Percentiles rank a stretch among this genome's conserved stretches.
These are phyloP conservation scores for Apamea monoglypha DNA, from an alignment of 2,888 invertebrate genomes.

Conservation along the genomic window DNA sequence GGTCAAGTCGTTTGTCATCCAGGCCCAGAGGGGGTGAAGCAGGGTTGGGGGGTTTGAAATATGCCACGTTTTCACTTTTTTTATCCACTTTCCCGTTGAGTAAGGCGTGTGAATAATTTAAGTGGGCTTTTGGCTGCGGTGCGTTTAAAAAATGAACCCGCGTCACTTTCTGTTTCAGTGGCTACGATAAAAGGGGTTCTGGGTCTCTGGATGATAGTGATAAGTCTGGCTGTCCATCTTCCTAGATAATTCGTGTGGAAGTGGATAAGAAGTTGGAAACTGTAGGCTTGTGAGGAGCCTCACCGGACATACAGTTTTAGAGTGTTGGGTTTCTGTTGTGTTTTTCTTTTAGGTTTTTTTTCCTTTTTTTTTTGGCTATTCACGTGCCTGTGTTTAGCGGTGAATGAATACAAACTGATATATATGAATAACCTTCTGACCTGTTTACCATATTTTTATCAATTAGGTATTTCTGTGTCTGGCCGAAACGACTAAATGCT, in stretches of 20 bases:
- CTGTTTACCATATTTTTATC: background rate
- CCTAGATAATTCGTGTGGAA: conserved; percentile 39
- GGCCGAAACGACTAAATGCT: background rate
- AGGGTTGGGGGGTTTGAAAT: conserved; percentile 61
- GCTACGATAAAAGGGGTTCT: conserved; percentile 57
- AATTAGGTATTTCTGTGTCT: background rate
- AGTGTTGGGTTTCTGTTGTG: background rate
- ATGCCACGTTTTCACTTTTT: conserved; percentile 81
- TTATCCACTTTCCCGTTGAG: conserved; percentile 71
- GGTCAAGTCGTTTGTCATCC: conserved; percentile 76
- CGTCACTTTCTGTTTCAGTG: conserved; percentile 66
- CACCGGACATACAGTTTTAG: background rate
- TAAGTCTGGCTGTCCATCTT: conserved; percentile 48
- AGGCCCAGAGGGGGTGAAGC: conserved; percentile 32
- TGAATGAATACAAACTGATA: background rate
- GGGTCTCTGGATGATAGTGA: conserved; percentile 36
- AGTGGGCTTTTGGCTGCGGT: conserved; percentile 74
- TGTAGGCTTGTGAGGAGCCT: background rate
- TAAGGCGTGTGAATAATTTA: conserved; percentile 82
- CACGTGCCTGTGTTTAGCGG: background rate
- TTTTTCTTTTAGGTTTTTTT: background rate
- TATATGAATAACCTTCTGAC: too few species aligned
- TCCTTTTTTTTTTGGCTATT: background rate
- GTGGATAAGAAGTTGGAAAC: conserved; percentile 45
- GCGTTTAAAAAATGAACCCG: conserved; percentile 75